Evolutionary conservation across 2,797 vertebrate genomes (phyloP).

Genomic region (Galagoides demidoff): DNA sequence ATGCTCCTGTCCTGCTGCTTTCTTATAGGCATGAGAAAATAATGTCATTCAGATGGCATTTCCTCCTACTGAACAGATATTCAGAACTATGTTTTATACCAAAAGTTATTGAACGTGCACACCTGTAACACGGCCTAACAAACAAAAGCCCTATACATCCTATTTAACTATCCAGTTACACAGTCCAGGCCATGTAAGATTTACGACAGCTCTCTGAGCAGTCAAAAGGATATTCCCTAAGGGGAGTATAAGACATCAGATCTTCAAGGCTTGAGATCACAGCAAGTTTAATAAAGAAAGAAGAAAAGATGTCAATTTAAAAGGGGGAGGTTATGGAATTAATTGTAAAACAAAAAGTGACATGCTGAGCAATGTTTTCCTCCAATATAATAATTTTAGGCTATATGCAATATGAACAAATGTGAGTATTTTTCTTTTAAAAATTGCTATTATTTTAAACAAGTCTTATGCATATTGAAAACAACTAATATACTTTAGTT

Average conservation of each 20-base stretch:
- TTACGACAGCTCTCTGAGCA: slow-evolving; percentile 50
- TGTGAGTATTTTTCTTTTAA: not conserved
- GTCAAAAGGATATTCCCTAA: slow-evolving; percentile 60
- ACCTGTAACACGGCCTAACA: slow-evolving; percentile 14
- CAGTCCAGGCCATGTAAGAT: slow-evolving; percentile 3
- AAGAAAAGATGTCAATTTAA: slow-evolving; percentile 76
- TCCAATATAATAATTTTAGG: slow-evolving; percentile 49
- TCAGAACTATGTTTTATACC: slow-evolving; percentile 18
- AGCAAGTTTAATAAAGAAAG: slow-evolving; percentile 74
- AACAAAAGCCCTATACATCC: slow-evolving; percentile 54
- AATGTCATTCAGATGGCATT: slow-evolving; percentile 60
- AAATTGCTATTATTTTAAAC: slow-evolving; percentile 37
- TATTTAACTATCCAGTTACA: slow-evolving; percentile 60
- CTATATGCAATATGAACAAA: not conserved
- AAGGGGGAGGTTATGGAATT: slow-evolving; percentile 62
- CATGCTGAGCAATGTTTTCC: slow-evolving; percentile 44
- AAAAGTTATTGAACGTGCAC: slow-evolving; percentile 56
- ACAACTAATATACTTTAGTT: not conserved
- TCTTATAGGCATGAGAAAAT: slow-evolving; percentile 68
- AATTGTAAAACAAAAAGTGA: slow-evolving; percentile 65
- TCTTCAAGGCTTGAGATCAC: slow-evolving; percentile 72
- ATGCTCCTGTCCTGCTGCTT: slow-evolving; percentile 58
- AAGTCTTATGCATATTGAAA: slow-evolving; percentile 44
- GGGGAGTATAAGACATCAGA: slow-evolving; percentile 44
- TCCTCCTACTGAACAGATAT: slow-evolving; percentile 58